These are phyloP conservation scores for Agapostemon virescens DNA, from an alignment of 2,888 invertebrate genomes.

Conservation along the genomic window DNA sequence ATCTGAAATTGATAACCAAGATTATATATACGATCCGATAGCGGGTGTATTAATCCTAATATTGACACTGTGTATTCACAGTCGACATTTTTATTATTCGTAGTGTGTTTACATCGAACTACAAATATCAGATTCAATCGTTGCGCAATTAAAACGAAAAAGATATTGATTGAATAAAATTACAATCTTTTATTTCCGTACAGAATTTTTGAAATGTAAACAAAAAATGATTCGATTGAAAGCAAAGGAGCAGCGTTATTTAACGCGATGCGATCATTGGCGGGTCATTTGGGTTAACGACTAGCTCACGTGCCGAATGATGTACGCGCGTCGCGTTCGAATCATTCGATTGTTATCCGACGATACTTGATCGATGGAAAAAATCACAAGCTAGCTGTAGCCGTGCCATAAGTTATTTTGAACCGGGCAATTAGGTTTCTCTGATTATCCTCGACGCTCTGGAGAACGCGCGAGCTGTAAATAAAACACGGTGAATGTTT, in stretches of 20 bases:
- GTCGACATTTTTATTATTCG: background rate
- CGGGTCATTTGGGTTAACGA: constrained; percentile 28
- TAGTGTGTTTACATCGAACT: background rate
- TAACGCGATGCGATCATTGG: constrained; percentile 20
- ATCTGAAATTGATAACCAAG: background rate
- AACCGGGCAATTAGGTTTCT: background rate
- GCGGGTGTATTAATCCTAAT: background rate
- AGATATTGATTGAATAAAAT: too few species aligned
- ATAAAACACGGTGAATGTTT: background rate
- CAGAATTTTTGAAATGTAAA: background rate
- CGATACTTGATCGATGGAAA: background rate
- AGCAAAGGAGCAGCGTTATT: background rate
- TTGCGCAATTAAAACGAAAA: background rate
- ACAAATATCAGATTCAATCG: background rate
- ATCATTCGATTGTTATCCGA: background rate
- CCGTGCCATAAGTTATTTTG: background rate
- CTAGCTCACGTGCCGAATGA: background rate
- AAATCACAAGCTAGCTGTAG: background rate
- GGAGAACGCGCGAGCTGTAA: background rate
- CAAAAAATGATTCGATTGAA: background rate
- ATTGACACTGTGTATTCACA: background rate
- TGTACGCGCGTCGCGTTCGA: background rate
- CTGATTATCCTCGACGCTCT: background rate
- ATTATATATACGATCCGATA: background rate
- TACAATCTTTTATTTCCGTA: background rate